These are phyloP conservation scores for Iselma pallidipennis DNA, from an alignment of 2,888 invertebrate species.

Conservation along the genomic window DNA sequence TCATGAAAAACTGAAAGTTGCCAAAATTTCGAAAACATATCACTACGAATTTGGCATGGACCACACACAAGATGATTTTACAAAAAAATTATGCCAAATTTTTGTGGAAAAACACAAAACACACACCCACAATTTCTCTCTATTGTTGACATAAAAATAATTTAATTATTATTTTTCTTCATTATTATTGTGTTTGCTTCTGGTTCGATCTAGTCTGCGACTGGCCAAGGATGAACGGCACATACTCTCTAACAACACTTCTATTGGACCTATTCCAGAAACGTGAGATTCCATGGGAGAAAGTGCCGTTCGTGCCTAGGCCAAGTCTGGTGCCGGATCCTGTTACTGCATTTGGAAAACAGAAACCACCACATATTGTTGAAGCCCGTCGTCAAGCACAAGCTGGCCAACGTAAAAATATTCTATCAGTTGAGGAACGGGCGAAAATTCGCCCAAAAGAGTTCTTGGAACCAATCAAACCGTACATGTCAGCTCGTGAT, in stretches of 20 bases:
- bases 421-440: constrained; percentile 62
- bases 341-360: constrained; percentile 81
- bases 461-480: constrained; percentile 65
- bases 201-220: background rate
- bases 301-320: constrained; percentile 84
- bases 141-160: background rate
- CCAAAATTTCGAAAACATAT: background rate
- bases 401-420: constrained; percentile 47
- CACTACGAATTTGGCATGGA: background rate
- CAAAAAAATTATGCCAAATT: background rate
- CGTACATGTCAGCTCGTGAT: constrained; percentile 71
- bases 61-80: background rate
- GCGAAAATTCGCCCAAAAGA: constrained; percentile 67
- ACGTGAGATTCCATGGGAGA: constrained; percentile 83
- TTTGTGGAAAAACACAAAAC: background rate
- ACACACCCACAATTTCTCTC: background rate
- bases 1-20: background rate
- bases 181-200: background rate
- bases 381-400: constrained; percentile 33
- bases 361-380: constrained; percentile 48
- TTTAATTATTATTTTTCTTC: background rate
- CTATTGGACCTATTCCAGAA: constrained; percentile 63
- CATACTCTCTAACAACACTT: background rate
- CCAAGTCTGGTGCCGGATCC: constrained; percentile 85
- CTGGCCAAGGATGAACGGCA: background rate